A percentile compares a stretch with the other conserved stretches of the same genome.
Evolutionary conservation across 2,797 vertebrate species (phyloP).

Genomic region (Scolopax rusticola): DNA sequence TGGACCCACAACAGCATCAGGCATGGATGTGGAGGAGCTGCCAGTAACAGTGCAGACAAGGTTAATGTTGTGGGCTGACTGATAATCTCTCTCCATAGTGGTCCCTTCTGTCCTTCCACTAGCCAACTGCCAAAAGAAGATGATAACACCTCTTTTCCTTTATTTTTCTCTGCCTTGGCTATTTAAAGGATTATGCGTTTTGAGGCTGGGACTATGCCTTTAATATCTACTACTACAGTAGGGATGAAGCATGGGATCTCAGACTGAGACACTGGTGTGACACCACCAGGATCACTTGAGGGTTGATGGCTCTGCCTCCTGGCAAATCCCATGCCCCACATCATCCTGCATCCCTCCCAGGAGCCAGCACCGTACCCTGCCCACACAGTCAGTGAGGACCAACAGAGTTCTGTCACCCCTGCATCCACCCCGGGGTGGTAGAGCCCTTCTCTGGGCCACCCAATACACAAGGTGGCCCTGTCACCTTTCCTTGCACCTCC

Average conservation of each 20-base stretch:
- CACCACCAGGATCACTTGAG: not conserved
- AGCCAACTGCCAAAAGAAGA: not conserved
- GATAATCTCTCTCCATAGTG: not conserved
- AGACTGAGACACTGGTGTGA: too few species aligned
- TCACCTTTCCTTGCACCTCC: not conserved
- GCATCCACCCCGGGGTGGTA: fast-evolving
- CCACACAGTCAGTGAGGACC: not conserved
- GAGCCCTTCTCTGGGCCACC: not conserved
- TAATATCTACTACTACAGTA: not conserved
- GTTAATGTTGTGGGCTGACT: not conserved
- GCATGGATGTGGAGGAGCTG: not conserved
- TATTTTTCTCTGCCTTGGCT: not conserved
- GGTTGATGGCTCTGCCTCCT: not conserved
- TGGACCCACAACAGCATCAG: fast-evolving
- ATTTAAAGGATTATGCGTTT: not conserved
- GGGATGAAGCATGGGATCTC: not conserved
- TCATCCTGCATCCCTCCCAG: not conserved
- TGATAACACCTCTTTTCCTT: not conserved
- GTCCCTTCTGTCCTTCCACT: not conserved
- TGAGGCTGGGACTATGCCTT: not conserved
- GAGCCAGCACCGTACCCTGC: not conserved
- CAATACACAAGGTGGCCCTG: not conserved
- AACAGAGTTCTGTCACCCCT: not conserved
- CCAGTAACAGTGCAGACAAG: not conserved
- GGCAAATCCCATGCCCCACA: not conserved